Base-by-base conservation (phyloP, 2,888 invertebrate species). In the Pseudolycoriella hygida region DNA sequence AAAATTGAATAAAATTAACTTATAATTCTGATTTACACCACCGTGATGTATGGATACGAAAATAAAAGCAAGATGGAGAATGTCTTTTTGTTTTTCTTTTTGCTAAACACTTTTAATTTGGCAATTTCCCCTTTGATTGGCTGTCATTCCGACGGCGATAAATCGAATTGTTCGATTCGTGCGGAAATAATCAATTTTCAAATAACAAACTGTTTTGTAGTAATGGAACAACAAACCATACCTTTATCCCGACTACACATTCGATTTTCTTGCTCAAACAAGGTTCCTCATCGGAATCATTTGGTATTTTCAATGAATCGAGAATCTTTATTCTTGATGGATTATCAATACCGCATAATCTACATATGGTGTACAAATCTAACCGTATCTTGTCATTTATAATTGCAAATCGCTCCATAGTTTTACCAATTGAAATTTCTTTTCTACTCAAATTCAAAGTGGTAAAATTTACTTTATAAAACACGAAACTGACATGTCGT, bases 281-380 rank as follows among this genome's bases (percentile, higher is more conserved):
- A 19, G 60, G 57, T 46, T 64, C 64, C 17, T 50, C 54, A 40
- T 63, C 62, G 15, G 15, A 3, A 17, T n/a, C 32, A 40, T 55
- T 52, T 14, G 46, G 47, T 17, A 32, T 11, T 18, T 49, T 49
- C 3, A 52, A 46, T 17, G 53, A 53, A 42, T 48, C 45, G 4
- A 60, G 49, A 37, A 63, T 60, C 40, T 55, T 54, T 14, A 61
- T 54, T 53, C 61, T 62, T 39, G 56, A 54, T 2, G 59, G 58
- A 55, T 62, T 61, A 52, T 63, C 64, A 39, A 62, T 63, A 40
- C 64, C 64, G 51, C 64, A 64, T 20, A 64, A 53, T 14, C 64
- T 62, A 51, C 64, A 64, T 40, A 64, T 62, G 54, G 61, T 64
- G 52, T 58, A 61, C 43, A 64, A 55, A 54, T 60, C 8, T 25